Evolutionary conservation across 2,888 invertebrate genomes (phyloP), one percentile per base, ranked within the genome.

Genomic region (Schizaphis graminum): DNA sequence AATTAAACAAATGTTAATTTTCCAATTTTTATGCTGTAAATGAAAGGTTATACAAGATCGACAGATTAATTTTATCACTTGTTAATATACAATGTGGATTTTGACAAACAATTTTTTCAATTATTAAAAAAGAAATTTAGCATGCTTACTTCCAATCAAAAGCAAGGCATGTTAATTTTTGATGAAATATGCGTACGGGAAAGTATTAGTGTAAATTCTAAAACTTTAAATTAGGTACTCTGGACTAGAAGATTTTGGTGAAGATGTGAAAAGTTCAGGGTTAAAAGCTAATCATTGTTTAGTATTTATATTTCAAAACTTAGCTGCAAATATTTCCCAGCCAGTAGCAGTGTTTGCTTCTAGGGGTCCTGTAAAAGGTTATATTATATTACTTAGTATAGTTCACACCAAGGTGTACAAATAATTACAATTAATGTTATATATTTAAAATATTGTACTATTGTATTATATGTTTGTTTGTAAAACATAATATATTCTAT

Each of bases 291-390:
- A 87, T 47, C 87, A 87, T 49, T 47, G 87, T 49, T 53, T 87
- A 26, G 87, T 87, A 16, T 87, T 87, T 49, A 49, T 87, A 87
- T 87, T 87, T 87, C 53, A 87, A n/a, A 47, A n/a, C 87, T 87
- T 87, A 49, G 47, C 87, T 49, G 49, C 47, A n/a, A 87, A 47
- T 87, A 47, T 28, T 28, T 49, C 47, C 11, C 87, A 87, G 49
- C 87, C 87, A 87, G 49, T 87, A 49, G 87, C 87, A 49, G 87
- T 87, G 10, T 87, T 87, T 87, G 87, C 87, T 49, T 87, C 87
- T n/a, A 47, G n/a, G 26, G 49, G 87, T n/a, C 87, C 87, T n/a
- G 87, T 87, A 49, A 87, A 87, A 87, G 87, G 87, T 47, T 49
- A 84, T 84, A 84, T 41, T 84, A 41, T 84, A 84, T 16, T 84